Evolutionary conservation across 37 sponge, comb jelly and placozoan genomes (phyloP), one percentile per base, ranked within the genome.

Genomic region (Diacarnus erythraeanus): DNA sequence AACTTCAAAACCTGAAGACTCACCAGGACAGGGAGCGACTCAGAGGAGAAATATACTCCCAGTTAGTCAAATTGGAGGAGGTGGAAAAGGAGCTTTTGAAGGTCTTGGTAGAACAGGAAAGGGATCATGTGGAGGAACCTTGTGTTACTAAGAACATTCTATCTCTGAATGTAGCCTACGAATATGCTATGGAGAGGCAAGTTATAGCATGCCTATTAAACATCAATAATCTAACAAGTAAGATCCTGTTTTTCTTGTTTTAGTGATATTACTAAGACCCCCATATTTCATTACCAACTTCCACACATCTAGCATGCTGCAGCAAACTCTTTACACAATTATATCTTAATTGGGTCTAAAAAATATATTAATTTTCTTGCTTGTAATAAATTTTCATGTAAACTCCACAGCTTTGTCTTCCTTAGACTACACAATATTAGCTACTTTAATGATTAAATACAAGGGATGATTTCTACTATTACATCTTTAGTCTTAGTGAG

Each of bases 1-100:
- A 27, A 30, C 69, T 76, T 18, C 86, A 88, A 6, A 88, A 88
- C 64, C 39, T 34, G 57, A 92, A 92, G 76, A 87, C 78, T 9
- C 77, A 2, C 72, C 69, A 77, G 27, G 89, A 92, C 5, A 29
- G 79, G 64, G 58, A 77, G 33, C 80, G 82, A 18, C 74, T 91
- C 38, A 61, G 80, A 30, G 25, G 71, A 38, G 79, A 75, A 23
- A 60, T 87, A 8, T 61, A 88, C 60, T 41, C 31, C 25, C 84
- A 91, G n/a, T n/a, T 60, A 2, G 41, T 79, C 42, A 75, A 79
- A 58, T 6, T 59, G 58, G 69, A 64, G 22, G 30, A 57, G 22
- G 31, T 76, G 0, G 89, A 88, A 65, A n/a, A 69, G 4, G 70
- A 88, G 42, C 70, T 92, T 54, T 44, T 92, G 64, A 40, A 72